Percentiles rank a stretch among this genome's conserved stretches.
Conservation (phyloP, 2,888 invertebrate species). For the Sarcophaga carnaria region DNA sequence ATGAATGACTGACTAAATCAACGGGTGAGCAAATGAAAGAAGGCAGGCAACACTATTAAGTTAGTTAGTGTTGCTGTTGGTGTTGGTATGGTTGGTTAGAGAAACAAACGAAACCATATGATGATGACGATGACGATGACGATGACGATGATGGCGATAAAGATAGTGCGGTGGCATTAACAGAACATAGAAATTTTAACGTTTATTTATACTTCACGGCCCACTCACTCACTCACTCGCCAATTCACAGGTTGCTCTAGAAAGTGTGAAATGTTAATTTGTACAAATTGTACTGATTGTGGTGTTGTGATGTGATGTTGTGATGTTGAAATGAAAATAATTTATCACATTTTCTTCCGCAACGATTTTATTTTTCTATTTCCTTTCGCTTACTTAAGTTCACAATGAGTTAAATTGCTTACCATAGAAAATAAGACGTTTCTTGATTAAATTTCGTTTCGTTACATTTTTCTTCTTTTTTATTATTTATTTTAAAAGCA, state of each 20-base stretch:
- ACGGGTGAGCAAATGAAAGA: background rate
- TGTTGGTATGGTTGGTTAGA: background rate
- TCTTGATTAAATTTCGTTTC: background rate
- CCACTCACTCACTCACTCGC: background rate
- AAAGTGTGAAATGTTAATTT: constrained; percentile 65
- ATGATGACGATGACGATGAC: constrained; percentile 42
- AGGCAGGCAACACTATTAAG: background rate
- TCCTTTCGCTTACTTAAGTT: background rate
- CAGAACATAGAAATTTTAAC: constrained; percentile 4
- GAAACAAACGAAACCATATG: constrained; percentile 45
- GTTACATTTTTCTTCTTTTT: no score
- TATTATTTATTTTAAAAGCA: no score
- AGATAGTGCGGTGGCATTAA: constrained; percentile 40
- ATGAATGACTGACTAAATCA: constrained; percentile 10
- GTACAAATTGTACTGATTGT: constrained; percentile 63
- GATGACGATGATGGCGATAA: constrained; percentile 36
- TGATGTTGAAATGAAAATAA: constrained; percentile 16
- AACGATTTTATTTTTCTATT: background rate
- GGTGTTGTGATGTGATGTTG: constrained; percentile 1
- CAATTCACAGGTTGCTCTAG: constrained; percentile 5
- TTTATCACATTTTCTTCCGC: constrained; percentile 39
- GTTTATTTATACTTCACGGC: background rate
- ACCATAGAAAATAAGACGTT: background rate
- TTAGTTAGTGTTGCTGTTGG: no score
- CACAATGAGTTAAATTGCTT: constrained; percentile 7